Evolutionary conservation across 2,113 vertebrate genomes (phyloP), one percentile per base, ranked within the genome.

Genomic region (Puma concolor): DNA sequence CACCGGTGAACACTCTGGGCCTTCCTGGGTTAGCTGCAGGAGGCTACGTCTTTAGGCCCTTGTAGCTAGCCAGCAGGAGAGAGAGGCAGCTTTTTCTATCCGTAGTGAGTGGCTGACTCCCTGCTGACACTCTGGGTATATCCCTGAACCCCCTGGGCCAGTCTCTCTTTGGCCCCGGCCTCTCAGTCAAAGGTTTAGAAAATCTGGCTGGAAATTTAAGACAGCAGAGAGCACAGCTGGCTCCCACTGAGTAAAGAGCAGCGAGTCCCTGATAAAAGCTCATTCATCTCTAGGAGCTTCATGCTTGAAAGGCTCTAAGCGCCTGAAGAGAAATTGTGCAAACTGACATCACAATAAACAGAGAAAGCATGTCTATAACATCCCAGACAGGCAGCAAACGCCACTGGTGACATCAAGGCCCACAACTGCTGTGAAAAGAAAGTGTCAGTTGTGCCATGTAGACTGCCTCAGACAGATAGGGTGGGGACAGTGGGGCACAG

Each of bases 301-400:
- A 86, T 48, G 96, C 96, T 94, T 87, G 97, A 96, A 94, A 96
- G 97, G 91, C 76, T 74, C 88, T 5, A 52, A 88, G 92, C 0
- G 4, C 90, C 94, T 25, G 63, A 90, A 93, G 97, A 97, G 95
- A 93, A 96, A 94, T 25, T 92, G 94, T 92, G 90, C 97, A 90
- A 91, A 85, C 94, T 88, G 90, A 95, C 97, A 95, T 94, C 81
- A 86, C 87, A 74, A 93, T 97, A 95, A 97, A 94, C 90, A 97
- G 86, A 95, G 64, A 94, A 92, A 95, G 64, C 52, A 4, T 29
- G 94, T 57, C 94, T 96, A n/a, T 97, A 98, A 96, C 96, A 80
- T 57, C 64, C 77, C 88, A 94, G 94, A 87, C 85, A 93, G 94
- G 64, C 27, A 0, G 97, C 94, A 88, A 91, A 76, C 7, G 60